Evolutionary conservation across 1,140 invertebrate genomes (phyloP), one percentile per base, ranked within the genome.

Genomic region (Bombus soroeensis): DNA sequence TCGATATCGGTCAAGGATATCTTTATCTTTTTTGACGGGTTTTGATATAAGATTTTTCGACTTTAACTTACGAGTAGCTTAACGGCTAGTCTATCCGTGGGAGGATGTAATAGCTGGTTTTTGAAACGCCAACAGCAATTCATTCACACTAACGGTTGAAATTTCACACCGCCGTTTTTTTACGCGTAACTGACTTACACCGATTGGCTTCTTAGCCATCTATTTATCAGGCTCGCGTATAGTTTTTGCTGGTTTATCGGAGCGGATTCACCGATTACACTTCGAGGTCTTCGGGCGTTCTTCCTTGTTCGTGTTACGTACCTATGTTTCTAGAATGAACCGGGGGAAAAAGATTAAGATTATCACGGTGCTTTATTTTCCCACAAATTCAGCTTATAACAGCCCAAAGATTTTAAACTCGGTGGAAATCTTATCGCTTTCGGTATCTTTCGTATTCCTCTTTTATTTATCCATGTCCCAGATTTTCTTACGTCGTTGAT

Each of bases 171-270:
- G n/a, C 32, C 13, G 32, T n/a, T 57, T 28, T 28, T 59, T 59
- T 32, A n/a, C 37, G 39, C 37, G 32, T 59, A 84, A 80, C 64
- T n/a, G 83, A 71, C 76, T 84, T 80, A 71, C 53, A 84, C 53
- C n/a, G 76, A 84, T 84, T 64, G 83, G 83, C 83, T 84, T 84
- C 83, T 59, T 72, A 72, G 68, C 53, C 37, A 62, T 57, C 47
- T 82, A 75, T 75, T 62, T 79, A 79, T 76, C 53, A 59, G 76
- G 28, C 73, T 57, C 43, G 22, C 68, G 13, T 34, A n/a, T 28
- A 15, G 64, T 80, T 80, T 80, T 80, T 80, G 32, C 39, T 57
- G 25, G 57, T 80, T 73, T 80, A 80, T 80, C 41, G 64, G 34
- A 64, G 4, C 57, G 68, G 68, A 85, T 80, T 85, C 77, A 70